A percentile compares a stretch with the other conserved stretches of the same genome.
Conservation (phyloP, 1,140 invertebrate species). For the Dendrolimus kikuchii region DNA sequence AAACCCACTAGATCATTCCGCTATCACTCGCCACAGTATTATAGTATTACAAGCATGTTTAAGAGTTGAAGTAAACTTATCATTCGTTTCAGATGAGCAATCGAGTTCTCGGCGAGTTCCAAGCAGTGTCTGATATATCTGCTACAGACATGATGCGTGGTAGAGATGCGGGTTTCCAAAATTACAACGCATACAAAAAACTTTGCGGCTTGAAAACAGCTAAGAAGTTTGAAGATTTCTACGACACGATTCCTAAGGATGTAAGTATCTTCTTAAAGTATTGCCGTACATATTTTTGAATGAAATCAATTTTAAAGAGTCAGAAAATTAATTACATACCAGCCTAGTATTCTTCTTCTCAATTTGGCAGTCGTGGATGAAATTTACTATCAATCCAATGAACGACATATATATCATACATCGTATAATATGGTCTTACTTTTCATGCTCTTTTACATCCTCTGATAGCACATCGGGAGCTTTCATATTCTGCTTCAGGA, state of each 20-base stretch:
- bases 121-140: conserved; percentile 7
- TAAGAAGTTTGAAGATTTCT: conserved; percentile 71
- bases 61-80: not conserved
- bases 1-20: too few species aligned
- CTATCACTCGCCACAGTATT: too few species aligned
- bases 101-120: conserved; percentile 14
- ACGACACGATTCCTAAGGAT: conserved; percentile 31
- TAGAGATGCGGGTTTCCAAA: conserved; percentile 78
- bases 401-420: too few species aligned
- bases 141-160: conserved; percentile 79
- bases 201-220: conserved; percentile 73
- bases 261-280: conserved; percentile 6
- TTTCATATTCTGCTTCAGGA: too few species aligned
- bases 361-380: too few species aligned
- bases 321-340: too few species aligned
- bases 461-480: too few species aligned
- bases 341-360: too few species aligned
- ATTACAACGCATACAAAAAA: conserved; percentile 79
- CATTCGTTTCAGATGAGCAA: conserved; percentile 17
- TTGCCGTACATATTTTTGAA: not conserved
- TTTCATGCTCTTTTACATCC: too few species aligned
- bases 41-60: not conserved
- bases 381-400: too few species aligned
- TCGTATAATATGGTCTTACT: too few species aligned
- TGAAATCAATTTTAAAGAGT: too few species aligned